A percentile compares a stretch with the other conserved stretches of the same genome.
These are phyloP conservation scores for Poliocrania exsul DNA, from an alignment of 2,797 vertebrate species.

Conservation along the genomic window DNA sequence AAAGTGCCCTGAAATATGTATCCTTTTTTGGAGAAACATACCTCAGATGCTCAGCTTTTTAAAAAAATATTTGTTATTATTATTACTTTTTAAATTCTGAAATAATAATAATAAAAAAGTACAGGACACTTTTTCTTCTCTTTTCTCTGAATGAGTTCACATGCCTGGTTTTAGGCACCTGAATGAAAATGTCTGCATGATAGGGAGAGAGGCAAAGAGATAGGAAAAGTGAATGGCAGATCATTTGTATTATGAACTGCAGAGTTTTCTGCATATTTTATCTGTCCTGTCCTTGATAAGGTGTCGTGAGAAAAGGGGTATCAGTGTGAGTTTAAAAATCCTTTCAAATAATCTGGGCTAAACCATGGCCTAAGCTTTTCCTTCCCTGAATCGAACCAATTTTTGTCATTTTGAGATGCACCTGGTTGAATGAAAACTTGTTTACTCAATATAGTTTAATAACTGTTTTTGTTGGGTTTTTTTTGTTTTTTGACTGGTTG, in stretches of 20 bases:
- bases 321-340: background rate
- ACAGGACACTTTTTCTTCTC: background rate
- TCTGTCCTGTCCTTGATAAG: background rate
- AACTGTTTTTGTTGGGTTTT: background rate
- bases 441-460: background rate
- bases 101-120: background rate
- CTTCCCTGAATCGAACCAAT: background rate
- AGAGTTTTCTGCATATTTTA: background rate
- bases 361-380: background rate
- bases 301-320: background rate
- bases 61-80: background rate
- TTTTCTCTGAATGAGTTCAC: background rate
- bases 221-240: background rate
- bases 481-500: background rate
- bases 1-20: background rate
- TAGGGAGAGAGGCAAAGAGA: no score
- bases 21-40: background rate
- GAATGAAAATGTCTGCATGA: background rate
- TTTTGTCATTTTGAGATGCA: background rate
- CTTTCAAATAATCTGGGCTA: background rate
- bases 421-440: background rate
- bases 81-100: background rate
- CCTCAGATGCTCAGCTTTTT: background rate
- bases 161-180: background rate
- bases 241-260: background rate